Evolutionary conservation across 2,113 vertebrate species (phyloP).

Genomic region (Lepidothrix coronata): DNA sequence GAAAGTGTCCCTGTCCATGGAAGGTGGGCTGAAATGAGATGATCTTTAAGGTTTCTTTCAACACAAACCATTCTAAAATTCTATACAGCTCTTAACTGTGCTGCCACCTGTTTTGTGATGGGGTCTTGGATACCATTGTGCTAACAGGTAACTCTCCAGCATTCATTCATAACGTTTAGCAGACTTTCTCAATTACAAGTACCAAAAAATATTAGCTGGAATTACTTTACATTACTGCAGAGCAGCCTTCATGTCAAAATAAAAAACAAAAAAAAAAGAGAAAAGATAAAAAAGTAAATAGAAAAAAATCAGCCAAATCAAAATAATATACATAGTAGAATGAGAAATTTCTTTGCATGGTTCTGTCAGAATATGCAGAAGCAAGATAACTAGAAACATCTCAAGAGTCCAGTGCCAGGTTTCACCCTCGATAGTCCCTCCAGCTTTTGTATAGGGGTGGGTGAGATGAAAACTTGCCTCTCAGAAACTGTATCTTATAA

Average conservation of each 20-base stretch:
- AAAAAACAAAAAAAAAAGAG: neutral
- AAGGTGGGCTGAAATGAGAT: neutral
- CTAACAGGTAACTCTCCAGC: neutral
- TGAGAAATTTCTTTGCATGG: accelerated
- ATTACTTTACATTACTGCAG: neutral
- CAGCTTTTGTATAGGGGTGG: neutral
- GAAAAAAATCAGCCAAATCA: accelerated
- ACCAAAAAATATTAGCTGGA: neutral
- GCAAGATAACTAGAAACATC: neutral
- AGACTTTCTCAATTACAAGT: neutral
- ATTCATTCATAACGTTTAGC: neutral
- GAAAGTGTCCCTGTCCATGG: neutral
- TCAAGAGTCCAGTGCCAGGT: accelerated
- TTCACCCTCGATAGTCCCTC: neutral
- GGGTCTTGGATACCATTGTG: accelerated
- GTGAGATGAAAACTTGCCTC: neutral
- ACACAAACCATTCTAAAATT: neutral
- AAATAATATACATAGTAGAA: neutral
- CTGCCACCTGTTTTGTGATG: neutral
- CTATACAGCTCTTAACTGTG: neutral
- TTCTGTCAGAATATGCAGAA: neutral
- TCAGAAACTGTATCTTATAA: neutral
- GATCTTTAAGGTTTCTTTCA: neutral
- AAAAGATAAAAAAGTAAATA: no score
- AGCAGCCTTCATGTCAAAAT: neutral